A percentile compares a stretch with the other conserved stretches of the same genome.
phyloP scores from a whole-genome alignment of 1,140 invertebrate genomes.

The Aphis craccivora region DNA sequence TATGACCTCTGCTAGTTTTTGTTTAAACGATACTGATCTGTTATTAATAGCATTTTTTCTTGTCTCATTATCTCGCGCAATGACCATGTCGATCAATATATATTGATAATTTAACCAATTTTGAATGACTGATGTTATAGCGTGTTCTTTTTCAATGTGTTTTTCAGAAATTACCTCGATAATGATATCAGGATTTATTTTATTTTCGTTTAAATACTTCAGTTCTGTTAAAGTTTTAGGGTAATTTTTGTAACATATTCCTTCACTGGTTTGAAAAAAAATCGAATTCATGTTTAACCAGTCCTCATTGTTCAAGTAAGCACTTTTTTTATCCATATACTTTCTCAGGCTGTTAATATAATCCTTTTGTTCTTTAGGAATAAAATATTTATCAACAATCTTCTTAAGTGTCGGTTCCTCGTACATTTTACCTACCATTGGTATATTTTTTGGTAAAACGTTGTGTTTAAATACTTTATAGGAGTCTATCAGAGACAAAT shows the following conservation, averaged over 20 bases:
- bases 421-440: slow-evolving; percentile 37
- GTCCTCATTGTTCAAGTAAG: neutral
- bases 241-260: slow-evolving; percentile 30
- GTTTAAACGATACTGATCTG: neutral
- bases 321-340: neutral
- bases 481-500: neutral
- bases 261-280: neutral
- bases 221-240: neutral
- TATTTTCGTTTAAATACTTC: neutral
- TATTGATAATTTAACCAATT: slow-evolving; percentile 38
- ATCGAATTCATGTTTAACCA: neutral
- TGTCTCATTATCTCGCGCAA: neutral
- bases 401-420: neutral
- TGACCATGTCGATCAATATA: neutral
- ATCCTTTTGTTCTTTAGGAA: neutral
- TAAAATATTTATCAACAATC: neutral
- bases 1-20: neutral
- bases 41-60: neutral
- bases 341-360: neutral
- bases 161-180: neutral
- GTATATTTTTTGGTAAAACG: neutral
- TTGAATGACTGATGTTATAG: neutral
- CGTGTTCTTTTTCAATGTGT: neutral
- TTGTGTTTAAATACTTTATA: neutral
- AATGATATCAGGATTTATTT: neutral